Evolutionary conservation across 1,140 invertebrate genomes (phyloP).

Genomic region (Neotoxoptera formosana): DNA sequence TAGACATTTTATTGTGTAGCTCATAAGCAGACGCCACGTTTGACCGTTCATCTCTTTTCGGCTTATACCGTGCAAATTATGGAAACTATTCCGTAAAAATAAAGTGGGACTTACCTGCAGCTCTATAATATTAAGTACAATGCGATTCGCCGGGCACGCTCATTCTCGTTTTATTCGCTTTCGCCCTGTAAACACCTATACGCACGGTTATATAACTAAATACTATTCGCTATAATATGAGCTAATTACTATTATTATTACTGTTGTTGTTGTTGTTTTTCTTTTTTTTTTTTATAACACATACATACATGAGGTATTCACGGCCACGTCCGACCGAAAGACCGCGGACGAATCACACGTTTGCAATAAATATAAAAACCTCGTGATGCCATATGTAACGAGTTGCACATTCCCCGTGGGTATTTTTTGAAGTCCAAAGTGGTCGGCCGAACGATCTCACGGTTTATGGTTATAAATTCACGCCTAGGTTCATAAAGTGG

Average conservation of each 20-base stretch:
- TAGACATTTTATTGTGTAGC: background rate
- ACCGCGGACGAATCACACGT: too few relatives aligned
- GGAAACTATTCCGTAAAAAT: too few relatives aligned
- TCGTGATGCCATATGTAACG: background rate
- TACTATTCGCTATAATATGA: background rate
- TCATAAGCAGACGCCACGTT: background rate
- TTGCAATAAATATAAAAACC: slow-evolving; percentile 30
- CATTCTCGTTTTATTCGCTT: background rate
- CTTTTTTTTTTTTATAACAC: too few relatives aligned
- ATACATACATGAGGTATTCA: background rate
- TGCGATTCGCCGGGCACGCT: background rate
- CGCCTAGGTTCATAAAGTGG: slow-evolving; percentile 32
- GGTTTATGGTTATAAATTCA: slow-evolving; percentile 48
- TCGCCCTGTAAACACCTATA: background rate
- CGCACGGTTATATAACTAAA: too few relatives aligned
- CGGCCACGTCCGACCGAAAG: background rate
- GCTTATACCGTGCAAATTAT: background rate
- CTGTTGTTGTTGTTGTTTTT: background rate
- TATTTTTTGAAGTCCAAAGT: slow-evolving; percentile 20
- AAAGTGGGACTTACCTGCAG: too few relatives aligned
- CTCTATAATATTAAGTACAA: background rate
- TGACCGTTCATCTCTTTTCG: background rate
- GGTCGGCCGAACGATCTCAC: slow-evolving; percentile 13
- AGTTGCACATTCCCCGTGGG: slow-evolving; percentile 19
- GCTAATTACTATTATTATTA: background rate